Conservation (phyloP, 2,113 vertebrate genomes). For the Toxotes jaculatrix region DNA sequence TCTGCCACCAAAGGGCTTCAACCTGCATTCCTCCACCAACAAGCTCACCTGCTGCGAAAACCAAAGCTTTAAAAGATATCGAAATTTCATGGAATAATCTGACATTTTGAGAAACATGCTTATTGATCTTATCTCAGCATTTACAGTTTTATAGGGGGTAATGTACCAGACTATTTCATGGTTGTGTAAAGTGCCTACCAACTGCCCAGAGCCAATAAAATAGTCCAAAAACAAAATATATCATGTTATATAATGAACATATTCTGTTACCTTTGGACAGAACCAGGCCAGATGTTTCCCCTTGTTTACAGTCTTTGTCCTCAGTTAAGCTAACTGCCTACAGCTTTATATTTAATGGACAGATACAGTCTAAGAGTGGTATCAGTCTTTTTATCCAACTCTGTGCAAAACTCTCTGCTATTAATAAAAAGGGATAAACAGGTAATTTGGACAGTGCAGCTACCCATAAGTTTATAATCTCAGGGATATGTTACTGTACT, state of each 20-base stretch:
- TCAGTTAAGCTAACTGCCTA: not conserved
- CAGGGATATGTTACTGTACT: constrained; percentile 44
- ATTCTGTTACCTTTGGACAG: no score
- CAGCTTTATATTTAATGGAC: not conserved
- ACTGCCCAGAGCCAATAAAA: no score
- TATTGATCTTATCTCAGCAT: not conserved
- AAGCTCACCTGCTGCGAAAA: not conserved
- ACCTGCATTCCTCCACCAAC: not conserved
- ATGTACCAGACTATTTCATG: no score
- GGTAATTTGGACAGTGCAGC: not conserved
- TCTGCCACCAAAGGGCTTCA: constrained; percentile 14
- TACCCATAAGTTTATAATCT: not conserved
- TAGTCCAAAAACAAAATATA: no score
- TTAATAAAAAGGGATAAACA: not conserved
- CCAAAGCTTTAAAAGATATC: not conserved
- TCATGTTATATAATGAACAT: no score
- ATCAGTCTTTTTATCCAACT: not conserved
- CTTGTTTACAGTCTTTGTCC: not conserved
- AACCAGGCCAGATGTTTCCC: not conserved
- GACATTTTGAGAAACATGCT: not conserved
- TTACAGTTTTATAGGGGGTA: no score
- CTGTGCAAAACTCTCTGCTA: not conserved
- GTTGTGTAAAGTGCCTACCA: no score
- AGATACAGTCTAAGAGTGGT: not conserved
- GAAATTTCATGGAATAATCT: not conserved